Base-by-base conservation (phyloP, 2,797 vertebrate species). In the Phalloptychus januarius region DNA sequence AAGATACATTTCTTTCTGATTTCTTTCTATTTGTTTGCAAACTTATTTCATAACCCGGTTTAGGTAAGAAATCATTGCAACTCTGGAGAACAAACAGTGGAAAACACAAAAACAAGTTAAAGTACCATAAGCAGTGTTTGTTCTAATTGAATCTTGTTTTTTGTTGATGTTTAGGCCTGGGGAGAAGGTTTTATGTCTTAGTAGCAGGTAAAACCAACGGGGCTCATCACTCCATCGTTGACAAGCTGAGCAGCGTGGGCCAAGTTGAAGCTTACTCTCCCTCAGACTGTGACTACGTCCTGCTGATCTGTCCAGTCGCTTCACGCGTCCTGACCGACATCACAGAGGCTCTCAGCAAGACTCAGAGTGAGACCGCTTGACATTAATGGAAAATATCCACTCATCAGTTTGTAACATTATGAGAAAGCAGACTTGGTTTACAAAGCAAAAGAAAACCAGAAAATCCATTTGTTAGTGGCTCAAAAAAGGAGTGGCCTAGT, bases 271-370 rank as follows among this genome's bases (percentile, higher is more conserved):
- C 46, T 18, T 0, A 0, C 0, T 18, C 25, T 50, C 1, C 0
- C 2, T 31, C 4, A 1, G n/a, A 48, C 0, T 78, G 80, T 13
- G 82, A 89, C 78, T 88, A 83, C 78, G 7, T 78, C 11, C 4
- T 88, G 75, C 20, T 79, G 4, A 83, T 91, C 81, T 91, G 90
- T 85, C 86, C 90, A 0, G 4, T 86, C 7, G 13, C 10, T 1
- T 85, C 89, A 5, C 52, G 81, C 7, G 54, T 81, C n/a, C 75
- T 38, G 56, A 79, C 82, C 0, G 83, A 91, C 73, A 40, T 90
- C 44, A 4, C 3, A 0, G 73, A 77, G 8, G 83, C 84, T 6
- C 8, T 90, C 42, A 0, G 20, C 1, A 15, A 2, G 1, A 2
- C 63, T 16, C 58, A 18, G 16, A 44, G 87, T 91, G 78, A 50